A percentile compares a stretch with the other conserved stretches of the same genome.
Evolutionary conservation across 2,113 vertebrate species (phyloP).

Genomic region (Monarcha castaneiventris): DNA sequence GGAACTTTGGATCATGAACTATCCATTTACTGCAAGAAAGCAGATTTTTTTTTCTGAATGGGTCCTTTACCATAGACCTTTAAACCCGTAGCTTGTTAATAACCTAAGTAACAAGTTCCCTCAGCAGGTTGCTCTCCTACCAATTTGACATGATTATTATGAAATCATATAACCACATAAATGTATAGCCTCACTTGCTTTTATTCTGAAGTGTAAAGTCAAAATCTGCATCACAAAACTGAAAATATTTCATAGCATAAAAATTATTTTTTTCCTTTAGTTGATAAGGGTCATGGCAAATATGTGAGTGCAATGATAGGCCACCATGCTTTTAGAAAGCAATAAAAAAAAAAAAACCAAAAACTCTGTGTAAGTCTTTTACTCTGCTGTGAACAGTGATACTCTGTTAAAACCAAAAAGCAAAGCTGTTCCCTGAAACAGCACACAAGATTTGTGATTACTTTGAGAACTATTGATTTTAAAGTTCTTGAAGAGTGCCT

Average conservation of each 20-base stretch:
- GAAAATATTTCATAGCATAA: background rate
- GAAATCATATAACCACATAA: background rate
- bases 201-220: background rate
- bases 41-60: background rate
- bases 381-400: background rate
- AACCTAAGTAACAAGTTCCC: background rate
- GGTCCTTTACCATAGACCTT: background rate
- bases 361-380: background rate
- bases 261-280: background rate
- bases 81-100: background rate
- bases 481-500: background rate
- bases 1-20: background rate
- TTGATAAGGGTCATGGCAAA: background rate
- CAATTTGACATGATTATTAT: background rate
- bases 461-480: conserved; percentile 27
- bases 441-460: background rate
- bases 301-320: background rate
- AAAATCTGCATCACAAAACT: background rate
- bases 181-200: background rate
- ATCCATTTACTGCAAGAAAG: background rate
- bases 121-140: background rate
- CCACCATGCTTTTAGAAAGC: background rate
- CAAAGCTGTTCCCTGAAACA: conserved; percentile 7
- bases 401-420: background rate
- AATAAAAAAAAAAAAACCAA: background rate